Evolutionary conservation across 2,113 vertebrate genomes (phyloP).

Genomic region (Morone saxatilis): DNA sequence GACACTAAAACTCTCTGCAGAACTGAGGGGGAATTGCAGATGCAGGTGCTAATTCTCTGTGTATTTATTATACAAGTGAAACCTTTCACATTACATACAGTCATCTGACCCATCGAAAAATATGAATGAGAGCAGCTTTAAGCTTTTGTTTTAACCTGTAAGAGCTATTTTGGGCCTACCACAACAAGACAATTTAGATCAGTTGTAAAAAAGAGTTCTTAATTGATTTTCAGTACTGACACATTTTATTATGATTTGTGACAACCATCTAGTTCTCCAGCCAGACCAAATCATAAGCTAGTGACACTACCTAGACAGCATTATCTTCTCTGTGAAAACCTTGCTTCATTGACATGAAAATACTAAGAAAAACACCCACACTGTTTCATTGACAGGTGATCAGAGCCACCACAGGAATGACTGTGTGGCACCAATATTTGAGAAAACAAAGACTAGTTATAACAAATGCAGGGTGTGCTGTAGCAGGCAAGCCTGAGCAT

Average conservation of each 20-base stretch:
- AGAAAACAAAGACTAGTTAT: neutral
- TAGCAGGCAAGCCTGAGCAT: neutral
- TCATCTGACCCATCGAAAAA: no score
- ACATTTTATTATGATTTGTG: neutral
- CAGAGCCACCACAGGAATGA: neutral
- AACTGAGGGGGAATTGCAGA: neutral
- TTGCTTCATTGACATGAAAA: neutral
- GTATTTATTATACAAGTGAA: neutral
- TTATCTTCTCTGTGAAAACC: neutral
- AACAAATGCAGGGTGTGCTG: neutral
- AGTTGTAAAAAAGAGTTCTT: neutral
- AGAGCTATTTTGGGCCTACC: neutral
- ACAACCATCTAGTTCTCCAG: neutral
- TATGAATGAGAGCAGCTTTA: neutral
- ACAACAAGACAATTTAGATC: neutral
- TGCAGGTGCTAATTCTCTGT: neutral
- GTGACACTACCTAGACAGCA: neutral
- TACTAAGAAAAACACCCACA: neutral
- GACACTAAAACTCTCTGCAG: neutral
- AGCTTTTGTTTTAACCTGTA: neutral
- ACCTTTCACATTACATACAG: no score
- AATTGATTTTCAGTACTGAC: neutral
- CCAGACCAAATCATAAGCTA: neutral
- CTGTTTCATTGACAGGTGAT: neutral
- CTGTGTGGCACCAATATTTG: neutral